These are phyloP conservation scores for Muscicapa comitata DNA, from an alignment of 2,797 vertebrate genomes.

Conservation along the genomic window DNA sequence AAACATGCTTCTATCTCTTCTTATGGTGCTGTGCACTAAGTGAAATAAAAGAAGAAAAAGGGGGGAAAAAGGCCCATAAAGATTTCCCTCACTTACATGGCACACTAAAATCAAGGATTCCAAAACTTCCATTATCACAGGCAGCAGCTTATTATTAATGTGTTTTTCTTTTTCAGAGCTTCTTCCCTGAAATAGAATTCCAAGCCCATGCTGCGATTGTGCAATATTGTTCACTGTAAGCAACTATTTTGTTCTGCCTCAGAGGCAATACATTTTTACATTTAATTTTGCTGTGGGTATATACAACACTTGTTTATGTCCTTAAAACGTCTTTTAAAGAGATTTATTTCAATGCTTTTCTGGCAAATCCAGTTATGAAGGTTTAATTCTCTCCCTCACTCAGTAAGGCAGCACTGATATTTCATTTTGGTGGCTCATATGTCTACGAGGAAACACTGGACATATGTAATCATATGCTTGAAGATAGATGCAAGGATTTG, in stretches of 20 bases:
- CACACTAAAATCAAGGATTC: slow-evolving; percentile 16
- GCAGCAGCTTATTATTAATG: slow-evolving; percentile 67
- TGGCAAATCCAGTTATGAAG: slow-evolving; percentile 63
- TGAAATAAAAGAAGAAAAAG: background rate
- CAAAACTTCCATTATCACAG: slow-evolving; percentile 47
- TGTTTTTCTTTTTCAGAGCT: slow-evolving; percentile 52
- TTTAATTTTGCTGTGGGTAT: slow-evolving; percentile 74
- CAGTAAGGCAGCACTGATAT: background rate
- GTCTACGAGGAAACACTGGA: slow-evolving; percentile 14
- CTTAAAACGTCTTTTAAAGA: slow-evolving; percentile 73
- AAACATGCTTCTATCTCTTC: background rate
- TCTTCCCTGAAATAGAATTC: slow-evolving; percentile 66
- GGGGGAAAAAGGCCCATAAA: background rate
- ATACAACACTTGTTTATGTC: slow-evolving; percentile 71
- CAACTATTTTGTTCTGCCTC: slow-evolving; percentile 68
- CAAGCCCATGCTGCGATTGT: slow-evolving; percentile 65
- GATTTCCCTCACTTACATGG: background rate
- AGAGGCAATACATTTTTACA: slow-evolving; percentile 72
- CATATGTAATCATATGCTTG: slow-evolving; percentile 1
- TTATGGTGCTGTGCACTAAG: background rate
- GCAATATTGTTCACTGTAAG: slow-evolving; percentile 73
- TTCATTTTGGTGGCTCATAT: slow-evolving; percentile 11
- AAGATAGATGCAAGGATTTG: background rate
- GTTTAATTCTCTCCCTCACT: slow-evolving; percentile 62
- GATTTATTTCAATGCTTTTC: slow-evolving; percentile 71